Conservation (phyloP, 2,888 invertebrate species). For the Cataglyphis livida region DNA sequence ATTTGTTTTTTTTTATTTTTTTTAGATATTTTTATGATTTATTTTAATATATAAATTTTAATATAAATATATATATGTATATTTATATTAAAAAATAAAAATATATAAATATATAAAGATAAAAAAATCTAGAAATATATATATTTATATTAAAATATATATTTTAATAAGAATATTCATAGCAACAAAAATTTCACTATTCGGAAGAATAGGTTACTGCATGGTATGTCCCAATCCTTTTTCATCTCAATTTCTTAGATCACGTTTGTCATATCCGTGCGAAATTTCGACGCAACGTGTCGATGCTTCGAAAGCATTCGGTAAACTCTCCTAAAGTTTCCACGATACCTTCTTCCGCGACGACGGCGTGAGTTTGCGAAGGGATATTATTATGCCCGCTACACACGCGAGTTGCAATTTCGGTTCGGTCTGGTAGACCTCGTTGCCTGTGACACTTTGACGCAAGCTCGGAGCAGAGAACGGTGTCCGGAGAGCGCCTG, state of each 20-base stretch:
- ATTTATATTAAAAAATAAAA: too few relatives aligned
- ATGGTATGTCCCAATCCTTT: not conserved
- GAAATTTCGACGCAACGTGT: constrained; percentile 8
- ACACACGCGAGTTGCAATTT: constrained; percentile 81
- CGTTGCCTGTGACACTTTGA: constrained; percentile 85
- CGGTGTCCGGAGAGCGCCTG: constrained; percentile 79
- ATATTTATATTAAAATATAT: not conserved
- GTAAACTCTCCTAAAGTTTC: constrained; percentile 50
- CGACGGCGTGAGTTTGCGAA: constrained; percentile 63
- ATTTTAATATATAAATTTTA: not conserved
- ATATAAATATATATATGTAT: not conserved
- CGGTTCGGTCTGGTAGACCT: constrained; percentile 83
- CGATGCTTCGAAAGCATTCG: constrained; percentile 55
- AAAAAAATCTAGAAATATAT: too few relatives aligned
- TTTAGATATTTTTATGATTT: not conserved
- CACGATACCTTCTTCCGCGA: constrained; percentile 64
- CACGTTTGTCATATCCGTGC: not conserved
- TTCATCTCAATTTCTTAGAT: not conserved
- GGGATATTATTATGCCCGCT: constrained; percentile 79
- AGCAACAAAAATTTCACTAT: not conserved
- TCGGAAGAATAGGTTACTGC: not conserved
- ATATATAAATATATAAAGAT: too few relatives aligned
- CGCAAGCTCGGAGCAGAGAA: constrained; percentile 79
- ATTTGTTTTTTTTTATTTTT: not conserved
- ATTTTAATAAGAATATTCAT: not conserved